Evolutionary conservation across 2,113 vertebrate genomes (phyloP).

Genomic region (Phalacrocorax aristotelis): DNA sequence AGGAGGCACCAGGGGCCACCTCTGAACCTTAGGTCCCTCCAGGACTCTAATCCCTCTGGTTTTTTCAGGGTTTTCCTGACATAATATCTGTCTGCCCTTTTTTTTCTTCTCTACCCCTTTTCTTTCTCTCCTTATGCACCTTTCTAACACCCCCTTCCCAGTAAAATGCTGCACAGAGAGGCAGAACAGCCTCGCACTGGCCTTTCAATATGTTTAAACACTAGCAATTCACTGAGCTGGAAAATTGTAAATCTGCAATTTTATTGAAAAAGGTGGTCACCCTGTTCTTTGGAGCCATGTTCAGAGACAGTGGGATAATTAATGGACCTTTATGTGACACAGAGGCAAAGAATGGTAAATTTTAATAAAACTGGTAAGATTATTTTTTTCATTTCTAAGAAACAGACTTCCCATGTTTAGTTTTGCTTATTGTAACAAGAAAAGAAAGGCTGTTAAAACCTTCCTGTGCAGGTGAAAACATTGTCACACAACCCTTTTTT

Average conservation of each 20-base stretch:
- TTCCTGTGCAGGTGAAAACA: background rate
- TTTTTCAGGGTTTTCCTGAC: background rate
- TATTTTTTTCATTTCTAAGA: background rate
- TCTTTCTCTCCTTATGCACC: background rate
- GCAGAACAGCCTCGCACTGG: background rate
- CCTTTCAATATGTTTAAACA: constrained; percentile 60
- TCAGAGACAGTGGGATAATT: constrained; percentile 52
- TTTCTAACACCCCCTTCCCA: background rate
- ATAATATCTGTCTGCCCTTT: background rate
- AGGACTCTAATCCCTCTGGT: background rate
- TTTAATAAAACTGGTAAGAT: constrained; percentile 6
- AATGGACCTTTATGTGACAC: constrained; percentile 5
- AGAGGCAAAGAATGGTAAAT: background rate
- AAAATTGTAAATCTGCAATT: constrained; percentile 70
- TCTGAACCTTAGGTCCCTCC: background rate
- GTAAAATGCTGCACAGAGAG: background rate
- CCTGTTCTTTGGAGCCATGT: constrained; percentile 29
- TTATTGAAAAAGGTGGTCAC: constrained; percentile 58
- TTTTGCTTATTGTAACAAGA: background rate
- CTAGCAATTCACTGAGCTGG: constrained; percentile 58
- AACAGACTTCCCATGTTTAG: background rate
- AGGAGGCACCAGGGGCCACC: background rate
- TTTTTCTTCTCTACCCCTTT: background rate
- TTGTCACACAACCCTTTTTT: background rate
- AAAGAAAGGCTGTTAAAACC: background rate